Evolutionary conservation across 2,113 vertebrate genomes (phyloP).

Genomic region (Tringa solitaria): DNA sequence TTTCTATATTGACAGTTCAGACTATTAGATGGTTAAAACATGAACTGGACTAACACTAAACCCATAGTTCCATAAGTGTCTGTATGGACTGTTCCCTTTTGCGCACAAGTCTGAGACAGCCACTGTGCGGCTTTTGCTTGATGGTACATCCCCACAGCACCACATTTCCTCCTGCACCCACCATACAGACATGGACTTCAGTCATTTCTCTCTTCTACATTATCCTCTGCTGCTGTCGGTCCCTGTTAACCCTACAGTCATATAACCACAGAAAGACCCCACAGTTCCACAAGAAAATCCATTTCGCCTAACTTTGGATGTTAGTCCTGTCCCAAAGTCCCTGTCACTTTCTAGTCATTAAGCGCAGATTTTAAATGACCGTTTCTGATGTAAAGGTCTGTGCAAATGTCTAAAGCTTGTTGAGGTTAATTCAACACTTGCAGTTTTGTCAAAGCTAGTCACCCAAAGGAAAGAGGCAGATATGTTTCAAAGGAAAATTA

Average conservation of each 20-base stretch:
- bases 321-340: background rate
- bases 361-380: background rate
- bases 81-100: background rate
- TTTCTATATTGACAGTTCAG: background rate
- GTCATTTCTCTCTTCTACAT: background rate
- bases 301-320: background rate
- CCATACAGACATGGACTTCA: background rate
- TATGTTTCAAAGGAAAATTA: background rate
- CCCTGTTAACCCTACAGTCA: background rate
- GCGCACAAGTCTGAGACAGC: background rate
- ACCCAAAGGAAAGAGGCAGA: background rate
- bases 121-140: background rate
- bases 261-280: background rate
- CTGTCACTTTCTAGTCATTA: background rate
- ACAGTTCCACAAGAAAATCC: background rate
- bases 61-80: background rate
- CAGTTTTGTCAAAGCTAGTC: background rate
- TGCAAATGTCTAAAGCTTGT: background rate
- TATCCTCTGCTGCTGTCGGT: background rate
- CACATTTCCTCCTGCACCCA: rapidly evolving
- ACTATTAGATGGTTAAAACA: background rate
- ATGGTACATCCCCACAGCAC: background rate
- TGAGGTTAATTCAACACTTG: background rate
- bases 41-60: background rate
- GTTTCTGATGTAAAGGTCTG: background rate